These are phyloP conservation scores for Achroia grisella DNA, from an alignment of 1,140 invertebrate species.

Conservation along the genomic window DNA sequence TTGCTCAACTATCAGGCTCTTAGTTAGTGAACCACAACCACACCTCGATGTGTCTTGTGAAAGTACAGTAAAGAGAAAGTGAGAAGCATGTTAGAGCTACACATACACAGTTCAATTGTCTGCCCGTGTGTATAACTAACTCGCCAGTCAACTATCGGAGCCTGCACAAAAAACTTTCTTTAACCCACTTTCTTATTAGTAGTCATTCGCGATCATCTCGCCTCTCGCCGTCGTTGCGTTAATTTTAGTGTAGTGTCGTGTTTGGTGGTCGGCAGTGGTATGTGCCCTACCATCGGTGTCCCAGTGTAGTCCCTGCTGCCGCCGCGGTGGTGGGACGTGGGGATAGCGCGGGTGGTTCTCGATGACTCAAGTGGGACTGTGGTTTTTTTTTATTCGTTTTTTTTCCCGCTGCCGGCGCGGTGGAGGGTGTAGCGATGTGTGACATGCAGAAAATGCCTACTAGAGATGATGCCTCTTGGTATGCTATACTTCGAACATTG, in stretches of 20 bases:
- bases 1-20: constrained; percentile 46
- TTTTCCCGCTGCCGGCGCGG: constrained; percentile 36
- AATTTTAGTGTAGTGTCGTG: constrained; percentile 54
- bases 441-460: constrained; percentile 68
- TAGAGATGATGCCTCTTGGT: constrained; percentile 64
- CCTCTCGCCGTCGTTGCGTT: constrained; percentile 51
- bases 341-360: constrained; percentile 36
- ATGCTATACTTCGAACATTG: constrained; percentile 14
- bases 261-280: constrained; percentile 57
- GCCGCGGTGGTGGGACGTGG: constrained; percentile 51
- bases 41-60: constrained; percentile 62
- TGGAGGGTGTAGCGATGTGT: constrained; percentile 44
- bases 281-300: constrained; percentile 61
- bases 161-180: constrained; percentile 69
- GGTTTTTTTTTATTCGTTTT: constrained; percentile 33
- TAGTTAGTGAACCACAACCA: constrained; percentile 60
- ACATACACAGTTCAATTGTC: constrained; percentile 40
- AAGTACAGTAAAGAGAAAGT: constrained; percentile 71
- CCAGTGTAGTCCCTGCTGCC: constrained; percentile 51
- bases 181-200: constrained; percentile 67
- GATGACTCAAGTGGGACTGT: constrained; percentile 54
- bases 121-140: constrained; percentile 46
- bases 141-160: constrained; percentile 48
- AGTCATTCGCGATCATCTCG: constrained; percentile 48
- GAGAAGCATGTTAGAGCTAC: constrained; percentile 53